Conservation (phyloP, 2,888 invertebrate species). For the Saturnia japonica region DNA sequence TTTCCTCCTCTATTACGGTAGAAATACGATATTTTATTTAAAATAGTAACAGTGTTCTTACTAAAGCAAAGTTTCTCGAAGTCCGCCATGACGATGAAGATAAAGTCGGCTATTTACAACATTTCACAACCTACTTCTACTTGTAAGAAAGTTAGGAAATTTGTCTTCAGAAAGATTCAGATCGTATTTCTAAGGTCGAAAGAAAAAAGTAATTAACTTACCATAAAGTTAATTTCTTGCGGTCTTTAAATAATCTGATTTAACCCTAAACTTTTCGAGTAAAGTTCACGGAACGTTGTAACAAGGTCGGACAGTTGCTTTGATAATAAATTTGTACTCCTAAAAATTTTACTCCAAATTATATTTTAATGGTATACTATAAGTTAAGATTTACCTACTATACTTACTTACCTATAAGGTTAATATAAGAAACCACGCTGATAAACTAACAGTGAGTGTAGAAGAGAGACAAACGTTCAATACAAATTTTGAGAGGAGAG, state of each 20-base stretch:
- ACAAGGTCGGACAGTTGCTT: conserved; percentile 15
- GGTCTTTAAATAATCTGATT: conserved; percentile 24
- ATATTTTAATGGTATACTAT: no score
- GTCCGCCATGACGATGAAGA: not conserved
- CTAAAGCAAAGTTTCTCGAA: not conserved
- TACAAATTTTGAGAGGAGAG: no score
- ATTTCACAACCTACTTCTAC: conserved; percentile 18
- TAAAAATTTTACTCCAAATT: not conserved
- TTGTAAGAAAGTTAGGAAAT: conserved; percentile 15
- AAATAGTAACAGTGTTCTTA: not conserved
- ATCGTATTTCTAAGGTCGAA: conserved; percentile 15
- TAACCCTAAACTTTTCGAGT: conserved; percentile 18
- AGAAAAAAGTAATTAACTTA: conserved; percentile 24
- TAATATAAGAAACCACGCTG: no score
- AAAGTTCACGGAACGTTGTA: conserved; percentile 7
- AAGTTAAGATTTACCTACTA: no score
- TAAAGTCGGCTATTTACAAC: not conserved
- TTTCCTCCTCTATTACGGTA: not conserved
- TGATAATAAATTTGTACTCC: conserved; percentile 10
- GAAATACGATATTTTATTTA: not conserved
- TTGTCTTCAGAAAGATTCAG: conserved; percentile 17
- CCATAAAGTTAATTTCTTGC: conserved; percentile 24
- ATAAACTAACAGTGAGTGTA: no score
- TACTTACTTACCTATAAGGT: no score
- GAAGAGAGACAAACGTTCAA: no score